Evolutionary conservation across 2,797 vertebrate genomes (phyloP).

Genomic region (Parauchenoglanis punctatus): DNA sequence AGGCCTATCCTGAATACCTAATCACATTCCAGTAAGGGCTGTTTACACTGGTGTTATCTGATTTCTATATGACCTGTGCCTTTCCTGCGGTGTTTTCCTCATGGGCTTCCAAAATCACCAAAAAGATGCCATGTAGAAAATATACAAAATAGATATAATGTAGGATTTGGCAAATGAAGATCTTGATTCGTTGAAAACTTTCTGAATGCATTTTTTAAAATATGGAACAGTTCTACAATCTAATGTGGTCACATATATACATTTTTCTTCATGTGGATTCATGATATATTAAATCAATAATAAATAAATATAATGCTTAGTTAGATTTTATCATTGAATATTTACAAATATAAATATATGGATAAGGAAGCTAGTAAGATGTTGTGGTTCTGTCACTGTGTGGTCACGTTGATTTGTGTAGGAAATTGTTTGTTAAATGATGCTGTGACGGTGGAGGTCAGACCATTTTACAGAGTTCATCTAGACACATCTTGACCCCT

Average conservation of each 20-base stretch:
- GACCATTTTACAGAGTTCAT: not conserved
- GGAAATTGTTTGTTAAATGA: not conserved
- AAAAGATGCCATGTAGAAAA: not conserved
- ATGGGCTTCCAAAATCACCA: rapidly evolving
- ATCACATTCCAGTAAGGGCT: slow-evolving; percentile 65
- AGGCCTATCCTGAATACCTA: slow-evolving; percentile 76
- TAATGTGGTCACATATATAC: not conserved
- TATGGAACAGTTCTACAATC: not conserved
- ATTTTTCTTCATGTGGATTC: not conserved
- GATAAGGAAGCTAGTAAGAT: not conserved
- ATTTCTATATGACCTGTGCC: not conserved
- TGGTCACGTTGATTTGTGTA: not conserved
- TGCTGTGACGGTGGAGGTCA: not conserved
- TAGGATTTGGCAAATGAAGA: not conserved
- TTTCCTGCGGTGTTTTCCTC: not conserved
- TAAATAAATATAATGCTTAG: not conserved
- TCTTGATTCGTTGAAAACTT: not conserved
- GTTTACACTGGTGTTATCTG: not conserved
- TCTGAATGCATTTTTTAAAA: not conserved
- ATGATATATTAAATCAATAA: not conserved
- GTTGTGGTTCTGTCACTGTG: not conserved
- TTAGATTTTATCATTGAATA: not conserved
- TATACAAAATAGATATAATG: not conserved
- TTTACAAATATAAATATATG: not conserved
- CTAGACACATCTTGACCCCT: not conserved